Conservation (phyloP, 2,888 invertebrate genomes). For the Scotopteryx bipunctaria region DNA sequence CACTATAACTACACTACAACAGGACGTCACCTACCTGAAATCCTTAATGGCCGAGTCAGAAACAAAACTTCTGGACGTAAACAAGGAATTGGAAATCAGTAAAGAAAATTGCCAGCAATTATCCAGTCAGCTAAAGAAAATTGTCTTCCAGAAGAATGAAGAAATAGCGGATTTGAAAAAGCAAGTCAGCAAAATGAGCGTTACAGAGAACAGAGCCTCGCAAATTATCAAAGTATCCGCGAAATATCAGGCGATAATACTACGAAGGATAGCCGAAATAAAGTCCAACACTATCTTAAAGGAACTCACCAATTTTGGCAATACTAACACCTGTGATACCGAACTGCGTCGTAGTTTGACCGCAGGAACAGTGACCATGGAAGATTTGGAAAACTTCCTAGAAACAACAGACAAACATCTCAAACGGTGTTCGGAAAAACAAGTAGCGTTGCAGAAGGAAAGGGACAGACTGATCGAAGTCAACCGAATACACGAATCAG, state of each 20-base stretch:
- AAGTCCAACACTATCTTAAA: conserved; percentile 71
- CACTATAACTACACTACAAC: conserved; percentile 67
- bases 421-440: conserved; percentile 67
- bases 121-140: conserved; percentile 69
- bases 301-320: conserved; percentile 72
- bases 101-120: conserved; percentile 69
- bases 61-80: conserved; percentile 65
- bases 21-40: conserved; percentile 67
- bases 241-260: conserved; percentile 75
- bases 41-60: conserved; percentile 72
- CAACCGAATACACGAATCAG: conserved; percentile 71
- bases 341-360: conserved; percentile 62
- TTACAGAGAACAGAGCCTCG: conserved; percentile 65
- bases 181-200: conserved; percentile 69
- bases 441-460: conserved; percentile 65
- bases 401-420: conserved; percentile 74
- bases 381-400: conserved; percentile 73
- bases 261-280: conserved; percentile 72
- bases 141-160: conserved; percentile 72
- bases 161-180: conserved; percentile 72
- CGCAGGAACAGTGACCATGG: conserved; percentile 70
- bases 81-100: conserved; percentile 65
- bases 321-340: conserved; percentile 56
- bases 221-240: conserved; percentile 77
- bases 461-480: conserved; percentile 67